Evolutionary conservation across 2,113 vertebrate species (phyloP), one percentile per base, ranked within the genome.

Genomic region (Oplegnathus fasciatus): DNA sequence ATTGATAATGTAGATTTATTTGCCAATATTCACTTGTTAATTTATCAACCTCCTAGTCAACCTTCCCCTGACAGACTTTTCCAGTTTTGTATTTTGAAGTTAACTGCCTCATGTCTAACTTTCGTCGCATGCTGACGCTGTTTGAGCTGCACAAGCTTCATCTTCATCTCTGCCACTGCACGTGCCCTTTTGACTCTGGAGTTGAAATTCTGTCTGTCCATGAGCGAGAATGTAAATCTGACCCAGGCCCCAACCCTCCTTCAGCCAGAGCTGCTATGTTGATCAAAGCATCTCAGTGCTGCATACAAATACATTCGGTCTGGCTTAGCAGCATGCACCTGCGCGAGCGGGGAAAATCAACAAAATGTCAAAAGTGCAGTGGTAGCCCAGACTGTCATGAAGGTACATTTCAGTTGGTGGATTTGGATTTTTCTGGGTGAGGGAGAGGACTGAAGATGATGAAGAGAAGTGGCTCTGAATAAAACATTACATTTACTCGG

Each of bases 401-500:
- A 70, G 65, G 50, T 73, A 30, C 22, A 64, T 80, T 44, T 85
- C 40, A 75, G 64, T 54, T 68, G 84, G 46, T 67, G 46, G 79
- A 52, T 81, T 75, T 65, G 65, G 85, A 85, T 77, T 67, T 78
- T 28, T 76, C n/a, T 2, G 28, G 44, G 26, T 65, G 30, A 83
- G 34, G 32, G 34, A 66, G 58, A 30, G 13, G 17, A 69, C 42
- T 84, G 40, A 75, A 8, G 73, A 85, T 80, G 84, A 92, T 92
- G 84, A 88, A 81, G 77, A 78, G 77, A 64, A 80, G 54, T 20
- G 30, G 66, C 65, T 62, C 77, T 90, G 82, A 87, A 90, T 90
- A 88, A 90, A 92, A 89, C 82, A 92, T 90, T 46, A 68, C 71
- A 86, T 90, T 84, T 85, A 76, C 80, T 84, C 71, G 78, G 73